phyloP scores from a whole-genome alignment of 2,888 invertebrate genomes.

The Bellardia pandia region DNA sequence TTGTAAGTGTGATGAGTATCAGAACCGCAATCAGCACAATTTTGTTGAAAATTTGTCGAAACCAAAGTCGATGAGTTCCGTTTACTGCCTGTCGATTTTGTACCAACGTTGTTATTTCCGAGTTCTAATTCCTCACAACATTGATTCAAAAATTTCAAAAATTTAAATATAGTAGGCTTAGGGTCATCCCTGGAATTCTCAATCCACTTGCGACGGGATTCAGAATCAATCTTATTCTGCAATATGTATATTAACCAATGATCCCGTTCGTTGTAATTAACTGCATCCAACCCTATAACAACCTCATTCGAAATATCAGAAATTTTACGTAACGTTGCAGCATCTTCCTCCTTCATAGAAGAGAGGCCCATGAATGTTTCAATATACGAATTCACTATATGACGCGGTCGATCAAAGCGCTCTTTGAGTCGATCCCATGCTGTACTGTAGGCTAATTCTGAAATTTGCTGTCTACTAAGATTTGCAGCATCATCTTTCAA shows the following conservation, averaged over 20 bases:
- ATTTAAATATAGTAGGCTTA: too few species aligned
- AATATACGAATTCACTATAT: constrained; percentile 64
- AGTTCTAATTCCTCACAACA: too few species aligned
- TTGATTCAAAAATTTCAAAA: too few species aligned
- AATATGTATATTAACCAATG: constrained; percentile 31
- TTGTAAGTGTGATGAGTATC: not conserved
- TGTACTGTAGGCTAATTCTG: constrained; percentile 58
- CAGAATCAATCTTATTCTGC: not conserved
- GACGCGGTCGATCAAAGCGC: constrained; percentile 60
- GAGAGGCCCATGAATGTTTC: constrained; percentile 40
- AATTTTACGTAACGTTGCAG: constrained; percentile 5
- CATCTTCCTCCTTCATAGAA: constrained; percentile 1
- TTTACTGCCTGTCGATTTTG: too few species aligned
- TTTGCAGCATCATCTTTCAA: constrained; percentile 56
- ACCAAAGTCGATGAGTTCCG: too few species aligned
- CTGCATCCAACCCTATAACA: constrained; percentile 23
- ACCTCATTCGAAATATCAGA: constrained; percentile 16
- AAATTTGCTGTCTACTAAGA: constrained; percentile 56
- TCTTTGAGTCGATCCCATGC: constrained; percentile 66
- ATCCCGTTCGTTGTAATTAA: constrained; percentile 11
- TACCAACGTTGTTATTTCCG: too few species aligned
- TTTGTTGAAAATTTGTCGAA: not conserved
- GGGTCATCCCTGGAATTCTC: too few species aligned
- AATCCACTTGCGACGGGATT: too few species aligned
- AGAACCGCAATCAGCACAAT: constrained; percentile 5